These are phyloP conservation scores for Oncopodura yosiiana DNA, from an alignment of 1,140 invertebrate species.

Conservation along the genomic window DNA sequence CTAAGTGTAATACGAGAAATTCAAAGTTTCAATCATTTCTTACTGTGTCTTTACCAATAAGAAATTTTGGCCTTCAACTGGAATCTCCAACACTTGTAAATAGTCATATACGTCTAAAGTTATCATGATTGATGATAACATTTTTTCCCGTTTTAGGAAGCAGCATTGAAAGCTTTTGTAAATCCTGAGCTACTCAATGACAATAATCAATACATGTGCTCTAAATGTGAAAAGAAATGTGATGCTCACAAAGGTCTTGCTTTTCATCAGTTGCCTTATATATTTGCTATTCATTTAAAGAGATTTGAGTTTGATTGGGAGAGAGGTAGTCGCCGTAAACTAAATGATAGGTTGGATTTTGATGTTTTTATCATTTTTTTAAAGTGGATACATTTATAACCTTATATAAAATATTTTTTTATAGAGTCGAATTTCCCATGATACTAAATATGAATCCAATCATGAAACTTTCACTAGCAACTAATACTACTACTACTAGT, in stretches of 20 bases:
- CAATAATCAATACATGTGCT: slow-evolving; percentile 82
- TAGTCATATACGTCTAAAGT: slow-evolving; percentile 6
- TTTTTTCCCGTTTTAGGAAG: slow-evolving; percentile 49
- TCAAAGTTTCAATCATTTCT: slow-evolving; percentile 72
- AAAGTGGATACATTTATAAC: neutral
- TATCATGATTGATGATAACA: neutral
- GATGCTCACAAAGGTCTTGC: slow-evolving; percentile 86
- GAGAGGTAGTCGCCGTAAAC: slow-evolving; percentile 74
- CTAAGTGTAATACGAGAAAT: slow-evolving; percentile 75
- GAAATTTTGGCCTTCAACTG: slow-evolving; percentile 66
- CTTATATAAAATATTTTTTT: too few relatives aligned
- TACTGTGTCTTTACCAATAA: slow-evolving; percentile 78
- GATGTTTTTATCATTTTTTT: slow-evolving; percentile 1
- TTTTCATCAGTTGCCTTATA: slow-evolving; percentile 77
- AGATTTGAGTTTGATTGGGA: slow-evolving; percentile 85
- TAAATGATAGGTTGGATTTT: slow-evolving; percentile 73
- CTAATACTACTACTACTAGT: too few relatives aligned
- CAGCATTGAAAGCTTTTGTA: slow-evolving; percentile 75
- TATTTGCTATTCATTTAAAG: slow-evolving; percentile 78
- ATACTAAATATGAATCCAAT: neutral
- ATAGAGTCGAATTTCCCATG: too few relatives aligned
- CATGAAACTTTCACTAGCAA: too few relatives aligned
- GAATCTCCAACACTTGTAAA: slow-evolving; percentile 70
- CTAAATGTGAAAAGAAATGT: slow-evolving; percentile 77
- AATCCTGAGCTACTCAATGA: slow-evolving; percentile 75